Base-by-base conservation (phyloP, 2,888 invertebrate species). In the Andrena praecox region DNA sequence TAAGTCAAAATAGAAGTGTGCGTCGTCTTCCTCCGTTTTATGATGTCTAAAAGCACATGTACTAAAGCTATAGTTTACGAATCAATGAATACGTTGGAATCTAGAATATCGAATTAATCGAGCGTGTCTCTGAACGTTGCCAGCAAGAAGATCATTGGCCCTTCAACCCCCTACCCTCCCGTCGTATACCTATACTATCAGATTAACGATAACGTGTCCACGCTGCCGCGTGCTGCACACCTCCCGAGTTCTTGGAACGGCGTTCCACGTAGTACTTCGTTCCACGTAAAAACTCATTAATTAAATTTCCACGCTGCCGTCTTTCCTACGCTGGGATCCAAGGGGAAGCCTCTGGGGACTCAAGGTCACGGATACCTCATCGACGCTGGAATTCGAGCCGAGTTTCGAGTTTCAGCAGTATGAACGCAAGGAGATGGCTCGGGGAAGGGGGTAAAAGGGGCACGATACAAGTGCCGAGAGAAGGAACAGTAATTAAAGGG, bases 331-430 rank as follows among this genome's bases (percentile, higher is more conserved):
- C 42, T 27, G 64, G 73, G 80, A 78, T 83, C 78, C 80, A 79
- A 56, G 54, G 77, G 63, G 80, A 83, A 87, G 85, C 77, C 85
- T 52, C 48, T 73, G 35, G 84, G 74, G 82, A 52, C 56, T 87
- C 85, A 87, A 85, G 87, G 85, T 87, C 85, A 75, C 67, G 68
- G 62, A 75, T 77, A 80, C 73, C 75, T 70, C 82, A 75, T 82
- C 75, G 77, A 66, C 77, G 66, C 59, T 80, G 78, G 82, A 80
- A 82, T 84, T 88, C 82, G 71, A 85, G 88, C 63, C 69, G 81
- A 72, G 87, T 85, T 74, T 87, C 86, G 80, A 83, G 74, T 88
- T 88, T 88, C 88, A 77, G 64, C 59, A 73, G 74, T 78, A 87
- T 77, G 73, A 80, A 74, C 77, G 72, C 70, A 67, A 54, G 35